phyloP scores from a whole-genome alignment of 37 sponge, comb jelly and placozoan genomes.

The Aphrocallistes beatrix region DNA sequence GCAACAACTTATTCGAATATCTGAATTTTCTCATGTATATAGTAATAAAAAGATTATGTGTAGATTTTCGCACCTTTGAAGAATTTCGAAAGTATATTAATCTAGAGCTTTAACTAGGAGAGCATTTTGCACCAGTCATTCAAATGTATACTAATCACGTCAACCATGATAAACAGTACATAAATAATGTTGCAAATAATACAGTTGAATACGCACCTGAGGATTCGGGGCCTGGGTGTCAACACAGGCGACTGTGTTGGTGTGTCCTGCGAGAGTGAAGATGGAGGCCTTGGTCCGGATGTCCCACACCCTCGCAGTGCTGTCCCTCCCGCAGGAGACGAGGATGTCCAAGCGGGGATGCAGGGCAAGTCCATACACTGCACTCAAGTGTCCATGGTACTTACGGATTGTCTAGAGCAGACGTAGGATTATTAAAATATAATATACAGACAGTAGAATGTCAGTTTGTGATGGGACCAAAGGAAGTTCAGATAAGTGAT shows the following conservation, averaged over 20 bases:
- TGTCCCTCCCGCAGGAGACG: conserved; percentile 79
- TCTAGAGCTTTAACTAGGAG: too few species aligned
- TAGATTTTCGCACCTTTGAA: too few species aligned
- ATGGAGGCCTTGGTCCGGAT: conserved; percentile 96
- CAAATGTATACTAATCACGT: not conserved
- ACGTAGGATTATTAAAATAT: not conserved
- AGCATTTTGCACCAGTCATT: not conserved
- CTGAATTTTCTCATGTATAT: too few species aligned
- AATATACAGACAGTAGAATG: not conserved
- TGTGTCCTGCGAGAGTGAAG: conserved; percentile 91
- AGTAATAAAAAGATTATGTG: too few species aligned
- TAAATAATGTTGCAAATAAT: too few species aligned
- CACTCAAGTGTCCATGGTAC: conserved; percentile 98
- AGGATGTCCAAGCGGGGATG: conserved; percentile 93
- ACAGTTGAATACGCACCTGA: conserved; percentile 48
- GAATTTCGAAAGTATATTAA: too few species aligned
- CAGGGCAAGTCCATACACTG: conserved; percentile 66
- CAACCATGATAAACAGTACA: not conserved
- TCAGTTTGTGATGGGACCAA: too few species aligned
- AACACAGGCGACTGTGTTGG: conserved; percentile 84
- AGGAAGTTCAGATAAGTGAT: too few species aligned
- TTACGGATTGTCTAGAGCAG: conserved; percentile 72
- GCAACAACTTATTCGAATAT: too few species aligned
- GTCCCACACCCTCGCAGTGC: conserved; percentile 94
- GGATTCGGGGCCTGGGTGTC: conserved; percentile 81